Base-by-base conservation (phyloP, 2,888 invertebrate species). In the Campopleginae sp. region DNA sequence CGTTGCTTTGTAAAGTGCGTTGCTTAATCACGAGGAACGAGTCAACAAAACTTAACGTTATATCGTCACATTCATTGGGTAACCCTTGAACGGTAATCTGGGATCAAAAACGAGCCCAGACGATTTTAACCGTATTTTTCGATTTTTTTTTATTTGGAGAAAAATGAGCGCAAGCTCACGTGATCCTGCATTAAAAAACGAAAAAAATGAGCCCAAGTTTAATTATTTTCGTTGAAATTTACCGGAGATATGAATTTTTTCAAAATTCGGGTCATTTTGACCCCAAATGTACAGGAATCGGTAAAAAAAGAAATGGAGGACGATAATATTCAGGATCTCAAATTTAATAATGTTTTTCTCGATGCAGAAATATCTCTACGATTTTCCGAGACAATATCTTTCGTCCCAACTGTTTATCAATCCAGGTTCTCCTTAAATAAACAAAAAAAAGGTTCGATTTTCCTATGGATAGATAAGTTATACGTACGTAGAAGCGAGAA, bases 391-490 rank as follows among this genome's bases (percentile, higher is more conserved):
- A 33, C 65, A 38, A 54, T 72, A 61, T 27, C 23, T 27, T 27
- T 27, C 44, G n/a, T 14, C 61, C 27, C 44, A 27, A 72, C 38
- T 74, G 42, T 61, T 44, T n/a, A 74, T 58, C 27, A 17, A 74
- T 44, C 44, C 44, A 14, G 46, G n/a, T 19, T 33, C 71, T 48
- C 46, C 66, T 33, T 46, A 33, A 44, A 75, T 75, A 31, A 77
- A 33, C 10, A 54, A 23, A 23, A 63, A 71, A 72, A 51, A 61
- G 8, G 31, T 70, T 48, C 4, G 54, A 54, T 6, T 54, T 23
- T 72, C 58, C 58, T 72, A 72, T 58, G 58, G 72, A 54, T 54
- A 54, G 19, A 31, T 27, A 31, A 54, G 33, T 71, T 33, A n/a
- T n/a, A 23, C 27, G 27, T 46, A 12, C 46, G 23, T 14, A 46